phyloP scores from a whole-genome alignment of 2,797 vertebrate genomes.

The Tapera naevia region DNA sequence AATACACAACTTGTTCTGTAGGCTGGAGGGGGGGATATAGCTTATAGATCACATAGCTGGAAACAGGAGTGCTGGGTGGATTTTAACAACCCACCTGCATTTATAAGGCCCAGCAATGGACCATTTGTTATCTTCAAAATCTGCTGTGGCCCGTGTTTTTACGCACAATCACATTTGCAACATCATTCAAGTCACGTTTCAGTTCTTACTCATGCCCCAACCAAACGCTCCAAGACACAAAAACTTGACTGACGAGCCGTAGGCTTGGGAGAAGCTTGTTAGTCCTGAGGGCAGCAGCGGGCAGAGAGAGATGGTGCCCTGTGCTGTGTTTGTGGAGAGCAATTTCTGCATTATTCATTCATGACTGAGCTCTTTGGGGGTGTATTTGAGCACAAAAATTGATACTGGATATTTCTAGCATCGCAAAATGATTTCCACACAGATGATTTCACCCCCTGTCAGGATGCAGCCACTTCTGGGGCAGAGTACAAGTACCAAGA shows the following conservation, averaged over 20 bases:
- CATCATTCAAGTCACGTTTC: neutral
- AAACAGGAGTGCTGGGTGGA: neutral
- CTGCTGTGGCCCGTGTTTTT: neutral
- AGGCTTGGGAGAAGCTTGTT: neutral
- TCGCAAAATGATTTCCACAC: neutral
- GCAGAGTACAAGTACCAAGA: neutral
- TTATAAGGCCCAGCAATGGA: neutral
- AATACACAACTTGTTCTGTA: neutral
- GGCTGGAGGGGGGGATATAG: neutral
- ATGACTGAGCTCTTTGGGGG: neutral
- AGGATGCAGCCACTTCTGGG: neutral
- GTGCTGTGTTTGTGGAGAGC: neutral
- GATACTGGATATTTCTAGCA: neutral
- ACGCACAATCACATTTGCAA: neutral
- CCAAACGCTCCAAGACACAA: neutral
- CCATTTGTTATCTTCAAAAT: constrained; percentile 7
- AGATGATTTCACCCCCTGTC: neutral
- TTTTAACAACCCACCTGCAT: constrained; percentile 16
- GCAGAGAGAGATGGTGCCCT: neutral
- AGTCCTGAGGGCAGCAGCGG: neutral
- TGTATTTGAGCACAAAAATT: neutral
- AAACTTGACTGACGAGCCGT: neutral
- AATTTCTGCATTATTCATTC: constrained; percentile 28
- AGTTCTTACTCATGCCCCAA: neutral
- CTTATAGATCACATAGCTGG: constrained; percentile 6